Base-by-base conservation (phyloP, 37 sponge, comb jelly and placozoan genomes). In the Mnemiopsis leidyi region DNA sequence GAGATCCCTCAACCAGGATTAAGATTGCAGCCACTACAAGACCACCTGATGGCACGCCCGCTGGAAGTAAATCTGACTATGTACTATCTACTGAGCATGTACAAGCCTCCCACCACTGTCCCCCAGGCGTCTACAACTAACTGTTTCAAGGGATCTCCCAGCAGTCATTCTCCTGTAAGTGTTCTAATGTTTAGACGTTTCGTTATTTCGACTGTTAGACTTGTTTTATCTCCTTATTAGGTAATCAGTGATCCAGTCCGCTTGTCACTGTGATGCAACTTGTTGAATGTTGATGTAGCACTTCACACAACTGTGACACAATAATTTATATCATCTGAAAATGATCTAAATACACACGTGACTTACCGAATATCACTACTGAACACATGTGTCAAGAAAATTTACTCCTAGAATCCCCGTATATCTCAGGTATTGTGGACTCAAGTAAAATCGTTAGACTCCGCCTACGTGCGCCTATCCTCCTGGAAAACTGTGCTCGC, bases 381-480 rank as follows among this genome's bases (percentile, higher is more conserved):
- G n/a, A n/a, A n/a, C n/a, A n/a, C n/a, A n/a, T n/a, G n/a, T n/a
- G n/a, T n/a, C n/a, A n/a, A n/a, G n/a, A n/a, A n/a, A n/a, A n/a
- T n/a, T n/a, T n/a, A n/a, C n/a, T n/a, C n/a, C n/a, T n/a, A n/a
- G n/a, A n/a, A n/a, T n/a, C n/a, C n/a, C n/a, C n/a, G n/a, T n/a
- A n/a, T n/a, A n/a, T n/a, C n/a, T 36, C 21, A 79, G 82, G 82
- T 79, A 16, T 35, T 79, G 82, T 79, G 82, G 82, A 79, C 82
- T 32, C 34, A 32, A 30, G 37, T 79, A 5, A 79, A 79, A 23
- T 34, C 82, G 7, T 1, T 79, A 3, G 82, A 79, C 21, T 7
- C 82, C 31, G 82, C 82, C 82, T 32, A 18, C 35, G 23, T 5
- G 0, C 34, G 36, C 7, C 36, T 79, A 13, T 29, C 23, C 36